A percentile compares a stretch with the other conserved stretches of the same genome.
Evolutionary conservation across 2,888 invertebrate species (phyloP).

Genomic region (Andrena bicolor): DNA sequence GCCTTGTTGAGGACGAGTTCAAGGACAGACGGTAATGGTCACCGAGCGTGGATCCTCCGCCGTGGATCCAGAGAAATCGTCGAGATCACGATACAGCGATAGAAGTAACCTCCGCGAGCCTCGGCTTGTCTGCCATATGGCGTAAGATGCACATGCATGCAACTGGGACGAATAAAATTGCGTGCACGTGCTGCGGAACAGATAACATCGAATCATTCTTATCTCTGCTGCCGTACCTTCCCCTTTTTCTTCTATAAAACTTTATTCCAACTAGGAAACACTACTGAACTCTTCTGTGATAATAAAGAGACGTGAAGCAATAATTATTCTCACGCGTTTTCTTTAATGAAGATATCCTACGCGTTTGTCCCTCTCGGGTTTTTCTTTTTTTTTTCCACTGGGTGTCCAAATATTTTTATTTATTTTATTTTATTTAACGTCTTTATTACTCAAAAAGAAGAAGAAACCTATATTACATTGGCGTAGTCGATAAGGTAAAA

Average conservation of each 20-base stretch:
- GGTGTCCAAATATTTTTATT: too few species aligned
- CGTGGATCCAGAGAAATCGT: constrained; percentile 58
- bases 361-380: too few species aligned
- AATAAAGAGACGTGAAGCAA: too few species aligned
- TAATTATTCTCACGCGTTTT: too few species aligned
- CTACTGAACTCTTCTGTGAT: neutral
- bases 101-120: constrained; percentile 22
- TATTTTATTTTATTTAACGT: too few species aligned
- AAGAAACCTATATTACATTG: too few species aligned
- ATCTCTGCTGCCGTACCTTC: neutral
- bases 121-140: constrained; percentile 47
- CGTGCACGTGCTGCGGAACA: constrained; percentile 26
- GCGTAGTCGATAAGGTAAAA: too few species aligned
- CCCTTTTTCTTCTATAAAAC: neutral
- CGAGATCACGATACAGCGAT: constrained; percentile 57
- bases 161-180: constrained; percentile 32
- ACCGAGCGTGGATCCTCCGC: constrained; percentile 36
- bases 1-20: constrained; percentile 73
- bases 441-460: too few species aligned
- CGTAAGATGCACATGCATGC: constrained; percentile 30
- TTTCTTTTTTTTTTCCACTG: too few species aligned
- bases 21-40: constrained; percentile 66
- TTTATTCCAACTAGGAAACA: constrained; percentile 1
- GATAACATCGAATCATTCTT: constrained; percentile 28
- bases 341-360: too few species aligned